A percentile compares a stretch with the other conserved stretches of the same genome.
Conservation (phyloP, 1,140 invertebrate species). For the Gryllus bimaculatus region DNA sequence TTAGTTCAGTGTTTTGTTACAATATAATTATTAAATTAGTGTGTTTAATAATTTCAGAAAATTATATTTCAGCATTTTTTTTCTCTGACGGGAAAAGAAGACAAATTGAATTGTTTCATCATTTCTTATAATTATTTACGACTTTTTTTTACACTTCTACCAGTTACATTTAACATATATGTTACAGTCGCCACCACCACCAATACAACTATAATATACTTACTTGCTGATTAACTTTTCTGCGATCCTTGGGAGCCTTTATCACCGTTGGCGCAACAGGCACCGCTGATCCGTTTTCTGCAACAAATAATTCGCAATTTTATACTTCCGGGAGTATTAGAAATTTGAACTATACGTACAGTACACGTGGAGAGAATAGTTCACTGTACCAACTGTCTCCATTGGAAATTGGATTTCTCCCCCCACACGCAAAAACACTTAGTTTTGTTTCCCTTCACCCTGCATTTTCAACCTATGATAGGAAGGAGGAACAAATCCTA, state of each 20-base stretch:
- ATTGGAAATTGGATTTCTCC: no score
- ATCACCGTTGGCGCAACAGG: conserved; percentile 38
- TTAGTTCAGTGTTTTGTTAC: conserved; percentile 19
- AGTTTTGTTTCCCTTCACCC: no score
- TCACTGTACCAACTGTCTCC: no score
- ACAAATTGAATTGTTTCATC: background rate
- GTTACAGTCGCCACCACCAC: no score
- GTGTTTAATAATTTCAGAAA: background rate
- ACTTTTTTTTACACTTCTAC: no score
- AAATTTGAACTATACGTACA: no score
- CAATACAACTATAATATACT: conserved; percentile 31
- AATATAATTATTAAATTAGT: background rate
- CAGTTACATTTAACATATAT: no score
- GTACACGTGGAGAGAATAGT: no score
- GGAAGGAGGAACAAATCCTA: no score
- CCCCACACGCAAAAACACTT: no score
- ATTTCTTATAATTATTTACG: background rate
- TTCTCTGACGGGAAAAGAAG: conserved; percentile 11
- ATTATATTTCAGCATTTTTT: conserved; percentile 15
- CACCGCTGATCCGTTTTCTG: conserved; percentile 35
- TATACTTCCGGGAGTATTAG: no score
- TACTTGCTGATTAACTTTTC: conserved; percentile 52
- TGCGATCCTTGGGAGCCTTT: conserved; percentile 47
- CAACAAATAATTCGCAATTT: conserved; percentile 22
- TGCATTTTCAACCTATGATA: no score